Conservation (phyloP, 2,113 vertebrate species). For the Cavia porcellus region DNA sequence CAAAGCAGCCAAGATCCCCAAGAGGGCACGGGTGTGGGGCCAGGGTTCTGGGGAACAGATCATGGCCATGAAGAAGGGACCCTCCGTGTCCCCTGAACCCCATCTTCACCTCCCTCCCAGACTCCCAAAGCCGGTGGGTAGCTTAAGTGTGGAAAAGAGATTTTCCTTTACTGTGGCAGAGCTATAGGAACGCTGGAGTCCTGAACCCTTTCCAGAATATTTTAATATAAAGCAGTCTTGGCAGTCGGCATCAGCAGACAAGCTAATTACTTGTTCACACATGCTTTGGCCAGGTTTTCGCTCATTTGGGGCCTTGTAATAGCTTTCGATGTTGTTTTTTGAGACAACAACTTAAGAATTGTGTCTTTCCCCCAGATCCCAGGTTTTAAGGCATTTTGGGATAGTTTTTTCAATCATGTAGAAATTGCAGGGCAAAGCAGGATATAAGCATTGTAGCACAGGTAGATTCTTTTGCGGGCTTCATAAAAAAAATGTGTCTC, state of each 20-base stretch:
- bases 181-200: not conserved
- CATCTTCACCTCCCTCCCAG: not conserved
- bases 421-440: conserved; percentile 21
- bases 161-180: not conserved
- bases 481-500: conserved; percentile 14
- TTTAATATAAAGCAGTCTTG: conserved; percentile 56
- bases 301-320: conserved; percentile 46
- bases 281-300: conserved; percentile 50
- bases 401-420: conserved; percentile 39
- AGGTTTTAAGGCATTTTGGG: conserved; percentile 53
- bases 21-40: not conserved
- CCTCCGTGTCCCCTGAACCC: not conserved
- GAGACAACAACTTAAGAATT: conserved; percentile 36
- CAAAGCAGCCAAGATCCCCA: not conserved
- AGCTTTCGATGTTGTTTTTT: conserved; percentile 51
- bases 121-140: not conserved
- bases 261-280: conserved; percentile 49
- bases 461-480: conserved; percentile 25
- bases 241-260: conserved; percentile 17
- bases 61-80: not conserved
- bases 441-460: not conserved
- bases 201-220: conserved; percentile 52
- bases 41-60: not conserved
- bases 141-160: not conserved
- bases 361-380: not conserved